Percentiles rank a stretch among this genome's conserved stretches.
These are phyloP conservation scores for Otolemur crassicaudatus DNA, from an alignment of 2,797 vertebrate species.

Conservation along the genomic window DNA sequence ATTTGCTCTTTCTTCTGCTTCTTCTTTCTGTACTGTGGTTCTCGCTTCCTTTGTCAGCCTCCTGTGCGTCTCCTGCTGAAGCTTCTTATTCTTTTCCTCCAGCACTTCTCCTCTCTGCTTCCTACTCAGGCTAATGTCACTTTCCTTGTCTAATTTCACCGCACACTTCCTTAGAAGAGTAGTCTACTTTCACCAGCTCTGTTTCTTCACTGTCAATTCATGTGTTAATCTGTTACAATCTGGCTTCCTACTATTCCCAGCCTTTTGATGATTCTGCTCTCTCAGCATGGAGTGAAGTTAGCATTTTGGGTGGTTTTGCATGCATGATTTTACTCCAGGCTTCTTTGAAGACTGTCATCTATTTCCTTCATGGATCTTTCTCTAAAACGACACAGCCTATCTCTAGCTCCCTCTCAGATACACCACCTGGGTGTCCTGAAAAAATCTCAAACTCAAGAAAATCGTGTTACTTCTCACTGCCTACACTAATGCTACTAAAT, in stretches of 20 bases:
- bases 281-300: background rate
- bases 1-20: background rate
- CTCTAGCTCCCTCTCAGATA: background rate
- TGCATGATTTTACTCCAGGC: background rate
- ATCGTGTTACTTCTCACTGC: background rate
- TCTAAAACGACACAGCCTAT: background rate
- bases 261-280: background rate
- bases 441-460: background rate
- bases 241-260: background rate
- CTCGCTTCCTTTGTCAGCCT: background rate
- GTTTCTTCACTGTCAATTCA: background rate
- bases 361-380: background rate
- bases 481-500: background rate
- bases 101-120: background rate
- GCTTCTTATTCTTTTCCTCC: background rate
- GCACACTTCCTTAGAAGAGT: background rate
- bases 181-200: background rate
- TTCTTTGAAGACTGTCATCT: background rate
- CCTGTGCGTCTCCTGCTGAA: background rate
- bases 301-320: background rate
- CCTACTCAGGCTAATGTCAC: background rate
- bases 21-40: background rate
- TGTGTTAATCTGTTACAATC: background rate
- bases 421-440: background rate
- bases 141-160: background rate